Conservation (phyloP, 2,113 vertebrate genomes). For the Rhinolophus ferrumequinum region DNA sequence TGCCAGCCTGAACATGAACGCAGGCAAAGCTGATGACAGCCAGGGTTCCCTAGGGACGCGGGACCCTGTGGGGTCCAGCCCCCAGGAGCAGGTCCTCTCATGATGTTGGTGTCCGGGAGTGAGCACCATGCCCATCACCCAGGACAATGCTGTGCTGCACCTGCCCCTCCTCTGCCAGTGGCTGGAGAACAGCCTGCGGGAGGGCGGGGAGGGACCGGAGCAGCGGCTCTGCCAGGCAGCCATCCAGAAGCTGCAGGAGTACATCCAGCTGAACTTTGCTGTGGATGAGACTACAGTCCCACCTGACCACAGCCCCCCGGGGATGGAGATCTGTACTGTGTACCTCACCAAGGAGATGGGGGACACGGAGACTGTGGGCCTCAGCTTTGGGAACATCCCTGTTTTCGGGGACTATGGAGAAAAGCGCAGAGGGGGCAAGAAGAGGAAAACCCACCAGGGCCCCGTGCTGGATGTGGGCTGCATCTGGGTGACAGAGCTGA, state of each 20-base stretch:
- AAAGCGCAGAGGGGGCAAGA: conserved; percentile 90
- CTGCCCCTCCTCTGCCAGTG: conserved; percentile 93
- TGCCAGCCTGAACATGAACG: conserved; percentile 44
- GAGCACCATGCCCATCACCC: conserved; percentile 95
- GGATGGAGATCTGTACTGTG: conserved; percentile 92
- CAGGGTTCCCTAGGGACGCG: not conserved
- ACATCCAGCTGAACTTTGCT: conserved; percentile 95
- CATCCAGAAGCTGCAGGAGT: conserved; percentile 93
- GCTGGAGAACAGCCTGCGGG: conserved; percentile 85
- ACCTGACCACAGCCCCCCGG: conserved; percentile 76
- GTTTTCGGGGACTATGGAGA: conserved; percentile 95
- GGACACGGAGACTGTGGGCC: conserved; percentile 89
- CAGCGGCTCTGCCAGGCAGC: conserved; percentile 90
- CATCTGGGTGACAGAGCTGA: conserved; percentile 97
- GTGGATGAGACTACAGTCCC: conserved; percentile 84
- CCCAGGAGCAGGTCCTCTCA: conserved; percentile 31
- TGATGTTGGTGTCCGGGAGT: conserved; percentile 84
- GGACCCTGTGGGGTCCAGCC: not conserved
- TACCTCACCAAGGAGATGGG: conserved; percentile 88
- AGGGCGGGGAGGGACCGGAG: conserved; percentile 82
- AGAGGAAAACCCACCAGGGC: conserved; percentile 90
- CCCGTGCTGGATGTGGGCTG: conserved; percentile 94
- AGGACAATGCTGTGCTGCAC: conserved; percentile 94
- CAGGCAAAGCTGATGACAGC: not conserved
- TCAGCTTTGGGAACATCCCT: conserved; percentile 97